phyloP scores from a whole-genome alignment of 2,113 vertebrate species.

The Polyodon spathula region DNA sequence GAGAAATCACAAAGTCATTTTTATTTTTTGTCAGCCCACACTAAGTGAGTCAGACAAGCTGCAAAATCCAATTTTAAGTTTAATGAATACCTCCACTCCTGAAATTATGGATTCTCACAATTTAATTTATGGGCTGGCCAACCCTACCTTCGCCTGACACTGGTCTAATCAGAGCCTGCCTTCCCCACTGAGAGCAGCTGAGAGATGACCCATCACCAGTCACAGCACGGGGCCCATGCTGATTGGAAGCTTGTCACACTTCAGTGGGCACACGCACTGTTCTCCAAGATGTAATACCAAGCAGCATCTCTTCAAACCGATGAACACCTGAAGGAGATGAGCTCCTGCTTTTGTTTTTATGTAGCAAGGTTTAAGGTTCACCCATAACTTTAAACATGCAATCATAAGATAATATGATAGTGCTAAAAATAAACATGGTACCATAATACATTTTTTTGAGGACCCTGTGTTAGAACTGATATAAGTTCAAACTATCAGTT shows the following conservation, averaged over 20 bases:
- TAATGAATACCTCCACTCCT: slow-evolving; percentile 15
- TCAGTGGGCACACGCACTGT: slow-evolving; percentile 47
- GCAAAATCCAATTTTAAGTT: slow-evolving; percentile 1
- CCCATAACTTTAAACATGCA: no score
- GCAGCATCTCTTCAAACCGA: slow-evolving; percentile 29
- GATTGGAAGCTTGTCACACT: slow-evolving; percentile 53
- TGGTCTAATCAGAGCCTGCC: slow-evolving; percentile 24
- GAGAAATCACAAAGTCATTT: not conserved
- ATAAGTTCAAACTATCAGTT: no score
- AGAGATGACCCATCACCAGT: slow-evolving; percentile 38
- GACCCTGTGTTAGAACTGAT: no score
- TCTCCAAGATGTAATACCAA: slow-evolving; percentile 41
- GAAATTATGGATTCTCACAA: slow-evolving; percentile 24
- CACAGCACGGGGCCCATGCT: slow-evolving; percentile 40
- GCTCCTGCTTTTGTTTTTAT: not conserved
- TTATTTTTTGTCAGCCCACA: slow-evolving; percentile 1
- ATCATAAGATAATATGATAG: no score
- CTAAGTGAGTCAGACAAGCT: not conserved
- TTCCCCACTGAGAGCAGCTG: slow-evolving; percentile 30
- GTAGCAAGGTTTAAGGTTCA: not conserved
- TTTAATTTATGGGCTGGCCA: slow-evolving; percentile 5
- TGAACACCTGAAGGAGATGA: slow-evolving; percentile 17
- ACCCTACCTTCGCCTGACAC: slow-evolving; percentile 18
- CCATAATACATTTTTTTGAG: no score
- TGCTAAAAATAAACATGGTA: no score